Conservation (phyloP, 1,140 invertebrate species). For the Drosophila persimilis region DNA sequence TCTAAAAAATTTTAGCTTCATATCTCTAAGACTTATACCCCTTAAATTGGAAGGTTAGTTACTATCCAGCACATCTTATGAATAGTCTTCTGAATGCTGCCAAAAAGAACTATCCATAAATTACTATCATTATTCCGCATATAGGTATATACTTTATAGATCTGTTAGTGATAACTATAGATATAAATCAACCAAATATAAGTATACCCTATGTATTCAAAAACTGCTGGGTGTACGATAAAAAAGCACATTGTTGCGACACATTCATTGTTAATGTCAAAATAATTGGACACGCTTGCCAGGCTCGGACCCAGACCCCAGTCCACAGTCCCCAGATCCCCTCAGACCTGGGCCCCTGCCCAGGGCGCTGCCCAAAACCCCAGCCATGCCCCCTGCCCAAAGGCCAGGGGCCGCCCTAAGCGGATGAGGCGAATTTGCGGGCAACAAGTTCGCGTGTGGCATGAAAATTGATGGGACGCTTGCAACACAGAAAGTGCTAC, state of each 20-base stretch:
- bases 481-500: constrained; percentile 46
- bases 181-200: no score
- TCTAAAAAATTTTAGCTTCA: no score
- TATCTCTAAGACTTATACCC: no score
- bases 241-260: constrained; percentile 55
- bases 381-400: neutral
- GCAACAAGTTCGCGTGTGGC: constrained; percentile 69
- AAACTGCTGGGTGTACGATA: constrained; percentile 18
- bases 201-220: no score
- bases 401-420: constrained; percentile 32
- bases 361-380: constrained; percentile 27
- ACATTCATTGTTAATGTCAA: constrained; percentile 81
- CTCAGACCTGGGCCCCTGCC: neutral
- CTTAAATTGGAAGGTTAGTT: no score
- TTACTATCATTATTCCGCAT: no score
- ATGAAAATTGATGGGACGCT: constrained; percentile 73
- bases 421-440: constrained; percentile 23
- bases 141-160: no score
- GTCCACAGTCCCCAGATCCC: no score
- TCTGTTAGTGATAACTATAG: no score
- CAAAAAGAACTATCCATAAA: no score
- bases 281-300: constrained; percentile 80
- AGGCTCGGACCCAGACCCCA: constrained; percentile 27
- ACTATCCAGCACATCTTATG: no score
- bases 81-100: no score